Evolutionary conservation across 2,797 vertebrate genomes (phyloP).

Genomic region (Gadopsis marmoratus): DNA sequence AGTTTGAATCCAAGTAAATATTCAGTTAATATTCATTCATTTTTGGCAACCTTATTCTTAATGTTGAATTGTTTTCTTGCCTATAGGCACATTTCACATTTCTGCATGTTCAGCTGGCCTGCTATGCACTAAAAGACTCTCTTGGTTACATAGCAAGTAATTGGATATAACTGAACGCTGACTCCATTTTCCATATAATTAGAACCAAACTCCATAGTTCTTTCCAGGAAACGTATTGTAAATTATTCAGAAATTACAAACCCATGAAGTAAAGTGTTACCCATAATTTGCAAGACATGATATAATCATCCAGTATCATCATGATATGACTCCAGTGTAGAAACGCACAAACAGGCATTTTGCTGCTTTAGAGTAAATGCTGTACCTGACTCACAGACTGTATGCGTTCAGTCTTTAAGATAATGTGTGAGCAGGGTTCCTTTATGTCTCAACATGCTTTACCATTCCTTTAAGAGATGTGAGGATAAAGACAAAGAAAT

Average conservation of each 20-base stretch:
- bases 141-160: constrained; percentile 22
- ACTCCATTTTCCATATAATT: too few species aligned
- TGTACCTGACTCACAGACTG: background rate
- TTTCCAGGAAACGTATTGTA: too few species aligned
- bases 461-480: background rate
- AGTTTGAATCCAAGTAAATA: constrained; percentile 24
- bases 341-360: constrained; percentile 16
- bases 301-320: background rate
- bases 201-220: too few species aligned
- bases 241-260: too few species aligned
- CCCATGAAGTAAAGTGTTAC: too few species aligned
- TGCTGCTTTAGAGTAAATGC: background rate
- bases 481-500: constrained; percentile 30
- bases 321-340: background rate
- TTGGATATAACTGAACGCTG: constrained; percentile 9
- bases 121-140: background rate
- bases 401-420: constrained; percentile 30
- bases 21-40: background rate
- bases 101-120: constrained; percentile 13
- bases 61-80: constrained; percentile 6
- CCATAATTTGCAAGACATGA: too few species aligned
- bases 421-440: constrained; percentile 19
- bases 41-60: constrained; percentile 4
- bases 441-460: constrained; percentile 39
- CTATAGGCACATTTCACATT: constrained; percentile 12